Conservation (phyloP, 2,113 vertebrate genomes). For the Heterotilapia buettikoferi region DNA sequence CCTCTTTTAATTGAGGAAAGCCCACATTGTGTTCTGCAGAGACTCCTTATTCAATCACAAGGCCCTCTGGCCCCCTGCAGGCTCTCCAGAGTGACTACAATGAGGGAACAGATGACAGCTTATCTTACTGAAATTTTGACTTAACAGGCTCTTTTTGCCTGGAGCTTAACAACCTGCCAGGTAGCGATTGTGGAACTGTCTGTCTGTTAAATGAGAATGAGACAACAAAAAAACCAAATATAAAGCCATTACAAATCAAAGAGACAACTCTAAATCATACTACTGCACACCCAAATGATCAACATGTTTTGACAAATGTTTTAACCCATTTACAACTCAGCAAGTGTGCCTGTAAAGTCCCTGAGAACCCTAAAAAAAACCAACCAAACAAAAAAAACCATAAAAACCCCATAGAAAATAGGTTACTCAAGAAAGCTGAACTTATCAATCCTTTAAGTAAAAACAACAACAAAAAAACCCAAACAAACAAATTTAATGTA, state of each 20-base stretch:
- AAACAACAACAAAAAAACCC: background rate
- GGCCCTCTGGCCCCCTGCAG: conserved; percentile 50
- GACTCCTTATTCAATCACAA: background rate
- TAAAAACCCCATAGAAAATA: background rate
- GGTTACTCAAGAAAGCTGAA: background rate
- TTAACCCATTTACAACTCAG: background rate
- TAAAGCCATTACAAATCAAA: background rate
- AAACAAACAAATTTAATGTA: background rate
- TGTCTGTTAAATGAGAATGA: background rate
- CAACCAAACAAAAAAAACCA: background rate
- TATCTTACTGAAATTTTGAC: background rate
- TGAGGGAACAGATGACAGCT: conserved; percentile 5
- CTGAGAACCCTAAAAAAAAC: background rate
- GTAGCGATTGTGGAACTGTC: background rate
- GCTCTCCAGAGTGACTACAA: conserved; percentile 37
- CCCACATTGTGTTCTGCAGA: background rate
- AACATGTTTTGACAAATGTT: background rate
- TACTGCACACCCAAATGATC: background rate
- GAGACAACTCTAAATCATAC: background rate
- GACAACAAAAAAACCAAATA: background rate
- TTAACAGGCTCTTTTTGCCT: conserved; percentile 28
- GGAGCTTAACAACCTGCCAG: conserved; percentile 32
- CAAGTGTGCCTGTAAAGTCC: background rate
- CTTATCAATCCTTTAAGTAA: background rate
- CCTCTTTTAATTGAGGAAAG: background rate